A percentile compares a stretch with the other conserved stretches of the same genome.
Evolutionary conservation across 2,888 invertebrate species (phyloP).

Genomic region (Diplazon laetatorius): DNA sequence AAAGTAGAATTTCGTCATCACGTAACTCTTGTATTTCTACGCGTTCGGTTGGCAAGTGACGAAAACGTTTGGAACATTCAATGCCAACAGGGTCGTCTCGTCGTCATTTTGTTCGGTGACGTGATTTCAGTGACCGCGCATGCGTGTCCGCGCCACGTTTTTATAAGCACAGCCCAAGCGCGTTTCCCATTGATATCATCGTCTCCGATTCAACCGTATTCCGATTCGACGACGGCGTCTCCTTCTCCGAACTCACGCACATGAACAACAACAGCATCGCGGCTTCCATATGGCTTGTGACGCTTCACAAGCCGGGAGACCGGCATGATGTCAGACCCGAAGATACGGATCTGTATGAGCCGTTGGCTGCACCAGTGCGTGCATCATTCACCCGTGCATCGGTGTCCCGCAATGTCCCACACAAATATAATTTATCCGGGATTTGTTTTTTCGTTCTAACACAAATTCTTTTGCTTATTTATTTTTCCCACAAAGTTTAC

Average conservation of each 20-base stretch:
- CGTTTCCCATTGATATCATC: constrained; percentile 41
- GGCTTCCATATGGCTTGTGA: too few relatives aligned
- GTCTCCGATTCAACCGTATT: constrained; percentile 35
- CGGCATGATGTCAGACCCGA: constrained; percentile 32
- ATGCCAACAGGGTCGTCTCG: constrained; percentile 20
- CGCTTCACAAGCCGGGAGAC: too few relatives aligned
- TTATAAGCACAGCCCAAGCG: neutral
- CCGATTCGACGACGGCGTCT: constrained; percentile 22
- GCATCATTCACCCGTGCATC: neutral
- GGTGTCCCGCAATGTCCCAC: too few relatives aligned
- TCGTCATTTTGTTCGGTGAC: constrained; percentile 31
- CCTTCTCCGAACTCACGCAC: constrained; percentile 6
- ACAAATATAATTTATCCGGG: too few relatives aligned
- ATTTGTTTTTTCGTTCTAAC: neutral
- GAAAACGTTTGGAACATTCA: constrained; percentile 14
- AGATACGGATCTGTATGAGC: constrained; percentile 7
- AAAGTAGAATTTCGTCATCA: neutral
- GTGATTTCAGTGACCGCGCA: constrained; percentile 8
- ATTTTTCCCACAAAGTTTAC: neutral
- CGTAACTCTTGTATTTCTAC: neutral
- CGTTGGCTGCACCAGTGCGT: neutral
- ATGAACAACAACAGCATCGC: too few relatives aligned
- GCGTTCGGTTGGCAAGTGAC: constrained; percentile 34
- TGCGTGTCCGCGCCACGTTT: constrained; percentile 4
- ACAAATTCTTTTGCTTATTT: neutral